Percentiles rank a stretch among this genome's conserved stretches.
These are phyloP conservation scores for Aeoliscus strigatus DNA, from an alignment of 2,797 vertebrate species.

Conservation along the genomic window DNA sequence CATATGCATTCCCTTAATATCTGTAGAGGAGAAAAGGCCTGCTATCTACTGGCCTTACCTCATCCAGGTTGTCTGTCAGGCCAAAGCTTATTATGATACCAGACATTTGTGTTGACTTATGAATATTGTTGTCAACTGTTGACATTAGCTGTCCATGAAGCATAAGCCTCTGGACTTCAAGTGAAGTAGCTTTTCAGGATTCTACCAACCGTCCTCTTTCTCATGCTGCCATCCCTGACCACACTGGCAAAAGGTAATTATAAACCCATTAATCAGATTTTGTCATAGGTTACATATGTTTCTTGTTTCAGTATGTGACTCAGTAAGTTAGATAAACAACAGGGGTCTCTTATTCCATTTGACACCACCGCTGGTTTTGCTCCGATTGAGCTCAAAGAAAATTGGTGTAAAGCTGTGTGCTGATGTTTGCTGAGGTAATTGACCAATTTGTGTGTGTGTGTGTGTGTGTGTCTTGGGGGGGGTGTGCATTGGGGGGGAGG, in stretches of 20 bases:
- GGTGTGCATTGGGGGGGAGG: no score
- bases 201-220: conserved; percentile 33
- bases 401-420: conserved; percentile 53
- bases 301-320: conserved; percentile 73
- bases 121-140: conserved; percentile 38
- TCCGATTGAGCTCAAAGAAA: conserved; percentile 54
- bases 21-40: conserved; percentile 36
- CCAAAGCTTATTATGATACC: conserved; percentile 30
- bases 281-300: conserved; percentile 80
- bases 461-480: no score
- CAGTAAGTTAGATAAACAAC: conserved; percentile 72
- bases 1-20: conserved; percentile 37
- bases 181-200: conserved; percentile 37
- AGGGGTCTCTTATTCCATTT: conserved; percentile 65
- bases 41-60: conserved; percentile 16
- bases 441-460: conserved; percentile 74
- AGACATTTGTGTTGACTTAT: no score
- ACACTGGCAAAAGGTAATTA: conserved; percentile 67
- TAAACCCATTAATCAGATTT: conserved; percentile 78
- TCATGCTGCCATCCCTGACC: conserved; percentile 39
- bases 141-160: conserved; percentile 36
- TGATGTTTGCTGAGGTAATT: conserved; percentile 57
- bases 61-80: conserved; percentile 31
- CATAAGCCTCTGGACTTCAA: conserved; percentile 51
- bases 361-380: conserved; percentile 62